phyloP scores from a whole-genome alignment of 2,113 vertebrate species.

The Pachyramphus minor region DNA sequence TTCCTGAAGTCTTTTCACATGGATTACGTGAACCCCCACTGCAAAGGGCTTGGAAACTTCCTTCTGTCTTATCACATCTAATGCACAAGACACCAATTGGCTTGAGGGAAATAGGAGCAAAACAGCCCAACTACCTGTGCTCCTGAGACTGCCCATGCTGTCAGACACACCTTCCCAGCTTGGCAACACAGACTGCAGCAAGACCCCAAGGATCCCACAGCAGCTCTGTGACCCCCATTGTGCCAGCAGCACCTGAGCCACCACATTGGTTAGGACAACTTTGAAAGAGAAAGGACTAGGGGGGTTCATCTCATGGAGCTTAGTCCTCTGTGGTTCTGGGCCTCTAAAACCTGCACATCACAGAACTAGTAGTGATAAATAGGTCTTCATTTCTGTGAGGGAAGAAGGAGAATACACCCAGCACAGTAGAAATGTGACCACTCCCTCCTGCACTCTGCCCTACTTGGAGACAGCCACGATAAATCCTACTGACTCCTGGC shows the following conservation, averaged over 20 bases:
- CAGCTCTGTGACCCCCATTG: fast-evolving
- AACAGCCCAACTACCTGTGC: neutral
- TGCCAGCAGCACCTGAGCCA: neutral
- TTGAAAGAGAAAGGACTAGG: neutral
- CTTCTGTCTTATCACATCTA: neutral
- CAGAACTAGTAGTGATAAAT: neutral
- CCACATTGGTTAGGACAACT: no score
- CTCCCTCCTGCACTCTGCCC: neutral
- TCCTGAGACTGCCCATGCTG: neutral
- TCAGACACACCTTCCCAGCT: fast-evolving
- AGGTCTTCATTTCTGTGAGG: neutral
- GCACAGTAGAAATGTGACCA: neutral
- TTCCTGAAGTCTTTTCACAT: neutral
- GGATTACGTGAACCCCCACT: neutral
- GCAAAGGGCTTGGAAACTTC: neutral
- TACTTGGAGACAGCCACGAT: neutral
- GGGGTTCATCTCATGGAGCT: neutral
- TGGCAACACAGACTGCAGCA: neutral
- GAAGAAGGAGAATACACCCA: neutral
- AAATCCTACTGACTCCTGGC: neutral
- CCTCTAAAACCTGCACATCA: neutral
- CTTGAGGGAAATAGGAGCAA: neutral
- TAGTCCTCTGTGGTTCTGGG: neutral
- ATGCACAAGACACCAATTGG: neutral
- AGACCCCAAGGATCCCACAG: neutral